Evolutionary conservation across 2,113 vertebrate species (phyloP), one percentile per base, ranked within the genome.

Genomic region (Phyllostomus discolor): DNA sequence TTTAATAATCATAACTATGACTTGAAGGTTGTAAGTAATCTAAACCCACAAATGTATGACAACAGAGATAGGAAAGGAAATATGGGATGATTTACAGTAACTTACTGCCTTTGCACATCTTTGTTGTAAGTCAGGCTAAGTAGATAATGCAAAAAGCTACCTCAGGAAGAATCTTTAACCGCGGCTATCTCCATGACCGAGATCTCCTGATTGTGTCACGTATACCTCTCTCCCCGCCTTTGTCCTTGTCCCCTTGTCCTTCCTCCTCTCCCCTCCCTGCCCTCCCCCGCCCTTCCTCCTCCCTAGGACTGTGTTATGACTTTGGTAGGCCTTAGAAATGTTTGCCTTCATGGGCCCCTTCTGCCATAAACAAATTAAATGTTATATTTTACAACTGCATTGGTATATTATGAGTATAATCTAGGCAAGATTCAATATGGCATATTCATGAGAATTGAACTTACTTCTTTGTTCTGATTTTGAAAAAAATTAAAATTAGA

Each of bases 101-200:
- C 95, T 98, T 73, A 43, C 57, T 95, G 79, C 22, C 35, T 98
- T 93, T 95, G 97, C 98, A 96, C 98, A 97, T 98, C 92, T 97
- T 98, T 62, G 90, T 76, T 95, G 93, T 62, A 75, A 97, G 64
- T 33, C 94, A 8, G 48, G 69, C 54, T 97, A 90, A 97, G 91
- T 33, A 96, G 78, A 94, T 43, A 66, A 96, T 35, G 7, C 12
- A 24, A 57, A 52, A 17, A 54, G 48, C 73, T 81, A 26, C 73
- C 69, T 78, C 50, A 16, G 22, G 52, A 89, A 86, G 73, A 67
- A 69, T 38, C 66, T 59, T 54, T 52, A 57, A 48, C n/a, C 35
- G 26, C 16, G 2, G 0, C 20, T 59, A 28, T 38, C 50, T 0
- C 41, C 38, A 26, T 0, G 28, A 35, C 6, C 35, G 4, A n/a